phyloP scores from a whole-genome alignment of 1,140 invertebrate genomes.

The Chrysomallon squamiferum region DNA sequence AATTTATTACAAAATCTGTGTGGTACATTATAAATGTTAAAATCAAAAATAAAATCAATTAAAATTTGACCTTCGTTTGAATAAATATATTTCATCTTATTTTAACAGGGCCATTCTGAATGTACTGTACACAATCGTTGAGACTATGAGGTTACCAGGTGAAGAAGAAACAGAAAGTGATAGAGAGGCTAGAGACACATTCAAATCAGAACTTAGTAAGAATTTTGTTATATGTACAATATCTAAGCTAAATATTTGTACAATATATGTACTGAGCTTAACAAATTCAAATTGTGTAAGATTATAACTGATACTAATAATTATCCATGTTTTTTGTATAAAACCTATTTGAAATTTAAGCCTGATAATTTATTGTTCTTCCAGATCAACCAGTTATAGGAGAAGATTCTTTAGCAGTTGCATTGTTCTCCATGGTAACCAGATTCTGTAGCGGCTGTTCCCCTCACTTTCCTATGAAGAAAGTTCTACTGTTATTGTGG shows the following conservation, averaged over 20 bases:
- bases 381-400: slow-evolving; percentile 46
- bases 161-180: slow-evolving; percentile 72
- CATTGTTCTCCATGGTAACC: slow-evolving; percentile 90
- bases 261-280: background rate
- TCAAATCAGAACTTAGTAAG: slow-evolving; percentile 81
- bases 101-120: slow-evolving; percentile 81
- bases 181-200: slow-evolving; percentile 74
- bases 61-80: too few species aligned
- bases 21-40: too few species aligned
- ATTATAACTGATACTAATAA: too few species aligned
- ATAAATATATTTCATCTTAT: too few species aligned
- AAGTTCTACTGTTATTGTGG: slow-evolving; percentile 94
- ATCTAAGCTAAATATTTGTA: background rate
- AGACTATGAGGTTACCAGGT: slow-evolving; percentile 78
- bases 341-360: too few species aligned
- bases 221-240: background rate
- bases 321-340: background rate
- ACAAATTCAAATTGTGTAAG: too few species aligned
- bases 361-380: slow-evolving; percentile 8
- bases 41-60: too few species aligned
- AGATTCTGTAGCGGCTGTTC: slow-evolving; percentile 92
- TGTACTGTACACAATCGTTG: slow-evolving; percentile 92
- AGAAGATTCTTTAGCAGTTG: slow-evolving; percentile 86
- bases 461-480: slow-evolving; percentile 97
- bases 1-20: too few species aligned